phyloP scores from a whole-genome alignment of 2,113 vertebrate genomes.

The Tonatia bakeri region DNA sequence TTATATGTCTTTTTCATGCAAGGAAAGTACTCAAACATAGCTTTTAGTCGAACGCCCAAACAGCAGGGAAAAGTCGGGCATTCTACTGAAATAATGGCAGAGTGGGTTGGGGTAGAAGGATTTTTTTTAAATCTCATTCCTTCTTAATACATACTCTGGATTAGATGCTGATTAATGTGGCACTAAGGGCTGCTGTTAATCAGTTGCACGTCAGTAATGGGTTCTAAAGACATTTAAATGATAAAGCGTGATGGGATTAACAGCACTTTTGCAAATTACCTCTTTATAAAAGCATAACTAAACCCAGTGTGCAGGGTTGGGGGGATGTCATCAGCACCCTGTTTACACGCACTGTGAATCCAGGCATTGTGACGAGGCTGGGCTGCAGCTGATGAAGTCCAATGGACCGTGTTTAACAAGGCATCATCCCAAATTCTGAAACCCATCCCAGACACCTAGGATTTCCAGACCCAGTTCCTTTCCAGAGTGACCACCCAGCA shows the following conservation, averaged over 20 bases:
- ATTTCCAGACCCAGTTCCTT: not conserved
- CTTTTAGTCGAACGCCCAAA: slow-evolving; percentile 71
- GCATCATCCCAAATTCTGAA: not conserved
- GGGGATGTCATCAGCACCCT: slow-evolving; percentile 50
- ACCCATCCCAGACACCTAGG: not conserved
- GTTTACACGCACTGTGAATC: slow-evolving; percentile 51
- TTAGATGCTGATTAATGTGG: slow-evolving; percentile 83
- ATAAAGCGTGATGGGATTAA: slow-evolving; percentile 78
- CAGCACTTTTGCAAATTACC: slow-evolving; percentile 78
- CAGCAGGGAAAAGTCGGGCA: slow-evolving; percentile 19
- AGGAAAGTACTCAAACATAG: slow-evolving; percentile 66
- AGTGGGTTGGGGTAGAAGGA: not conserved
- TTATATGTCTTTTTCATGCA: slow-evolving; percentile 64
- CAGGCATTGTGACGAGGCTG: slow-evolving; percentile 50
- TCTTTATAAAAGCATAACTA: slow-evolving; percentile 79
- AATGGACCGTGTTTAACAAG: not conserved
- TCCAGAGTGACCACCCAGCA: not conserved
- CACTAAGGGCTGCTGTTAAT: slow-evolving; percentile 79
- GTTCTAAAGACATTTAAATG: slow-evolving; percentile 80
- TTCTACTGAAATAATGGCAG: slow-evolving; percentile 61
- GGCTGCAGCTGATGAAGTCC: not conserved
- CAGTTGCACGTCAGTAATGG: slow-evolving; percentile 72
- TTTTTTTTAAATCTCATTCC: slow-evolving; percentile 70
- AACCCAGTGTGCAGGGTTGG: slow-evolving; percentile 36
- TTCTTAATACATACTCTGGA: slow-evolving; percentile 73